These are phyloP conservation scores for Silurus lanzhouensis DNA, from an alignment of 2,797 vertebrate genomes.

Conservation along the genomic window DNA sequence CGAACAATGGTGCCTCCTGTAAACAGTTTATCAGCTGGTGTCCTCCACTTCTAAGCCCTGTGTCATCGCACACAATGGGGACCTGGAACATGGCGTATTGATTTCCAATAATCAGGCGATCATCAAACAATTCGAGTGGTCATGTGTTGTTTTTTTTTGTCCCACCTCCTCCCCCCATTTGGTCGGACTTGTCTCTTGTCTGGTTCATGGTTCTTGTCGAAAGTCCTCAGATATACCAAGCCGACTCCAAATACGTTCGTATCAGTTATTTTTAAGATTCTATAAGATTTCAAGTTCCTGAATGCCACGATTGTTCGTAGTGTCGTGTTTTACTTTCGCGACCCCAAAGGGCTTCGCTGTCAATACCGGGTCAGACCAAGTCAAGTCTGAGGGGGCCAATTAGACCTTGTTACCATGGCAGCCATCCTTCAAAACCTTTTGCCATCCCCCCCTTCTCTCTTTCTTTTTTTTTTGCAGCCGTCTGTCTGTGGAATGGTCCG, in stretches of 20 bases:
- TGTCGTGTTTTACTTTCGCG: constrained; percentile 54
- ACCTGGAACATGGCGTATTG: constrained; percentile 11
- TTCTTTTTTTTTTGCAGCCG: too few species aligned
- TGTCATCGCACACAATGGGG: constrained; percentile 52
- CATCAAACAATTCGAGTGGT: constrained; percentile 21
- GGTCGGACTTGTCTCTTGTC: neutral
- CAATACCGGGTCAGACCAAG: constrained; percentile 57
- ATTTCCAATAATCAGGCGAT: constrained; percentile 31
- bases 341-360: constrained; percentile 49
- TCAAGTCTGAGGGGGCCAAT: constrained; percentile 58
- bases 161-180: neutral
- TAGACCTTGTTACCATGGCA: constrained; percentile 58
- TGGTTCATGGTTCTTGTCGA: neutral
- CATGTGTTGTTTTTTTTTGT: constrained; percentile 4
- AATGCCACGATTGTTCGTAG: constrained; percentile 47
- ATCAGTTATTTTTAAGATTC: too few species aligned
- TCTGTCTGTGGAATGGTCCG: constrained; percentile 4
- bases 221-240: neutral
- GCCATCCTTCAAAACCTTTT: constrained; percentile 50
- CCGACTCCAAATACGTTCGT: too few species aligned
- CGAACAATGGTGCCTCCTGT: constrained; percentile 40
- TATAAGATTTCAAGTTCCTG: constrained; percentile 9
- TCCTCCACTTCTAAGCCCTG: constrained; percentile 29
- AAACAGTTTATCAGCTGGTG: constrained; percentile 51
- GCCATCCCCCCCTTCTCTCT: neutral